A percentile compares a stretch with the other conserved stretches of the same genome.
phyloP scores from a whole-genome alignment of 2,113 vertebrate genomes.

The Malurus cyaneus region DNA sequence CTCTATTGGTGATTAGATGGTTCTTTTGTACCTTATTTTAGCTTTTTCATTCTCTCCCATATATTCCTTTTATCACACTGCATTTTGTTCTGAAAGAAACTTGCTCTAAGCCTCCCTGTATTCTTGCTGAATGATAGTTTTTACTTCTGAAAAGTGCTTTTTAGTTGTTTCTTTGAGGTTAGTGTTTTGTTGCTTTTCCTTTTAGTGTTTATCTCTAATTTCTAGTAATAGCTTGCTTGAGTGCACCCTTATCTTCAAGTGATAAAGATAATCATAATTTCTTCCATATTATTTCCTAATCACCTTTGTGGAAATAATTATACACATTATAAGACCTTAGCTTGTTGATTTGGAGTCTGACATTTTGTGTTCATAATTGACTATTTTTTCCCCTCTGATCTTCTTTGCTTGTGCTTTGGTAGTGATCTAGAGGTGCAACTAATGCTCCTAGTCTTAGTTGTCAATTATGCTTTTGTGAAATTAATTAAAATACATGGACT shows the following conservation, averaged over 20 bases:
- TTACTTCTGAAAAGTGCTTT: neutral
- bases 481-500: neutral
- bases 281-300: neutral
- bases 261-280: neutral
- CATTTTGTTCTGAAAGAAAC: neutral
- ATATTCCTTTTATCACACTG: neutral
- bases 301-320: neutral
- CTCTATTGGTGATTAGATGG: fast-evolving
- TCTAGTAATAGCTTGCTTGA: neutral
- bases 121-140: neutral
- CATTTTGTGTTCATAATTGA: neutral
- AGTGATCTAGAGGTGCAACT: neutral
- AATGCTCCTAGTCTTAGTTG: neutral
- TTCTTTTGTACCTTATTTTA: neutral
- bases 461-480: neutral
- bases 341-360: neutral
- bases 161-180: neutral
- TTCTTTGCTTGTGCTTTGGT: neutral
- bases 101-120: neutral
- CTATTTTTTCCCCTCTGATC: neutral
- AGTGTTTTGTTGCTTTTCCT: neutral
- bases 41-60: neutral
- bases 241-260: neutral
- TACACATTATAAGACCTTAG: neutral
- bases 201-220: neutral